Conservation (phyloP, 2,113 vertebrate species). For the Suncus etruscus region DNA sequence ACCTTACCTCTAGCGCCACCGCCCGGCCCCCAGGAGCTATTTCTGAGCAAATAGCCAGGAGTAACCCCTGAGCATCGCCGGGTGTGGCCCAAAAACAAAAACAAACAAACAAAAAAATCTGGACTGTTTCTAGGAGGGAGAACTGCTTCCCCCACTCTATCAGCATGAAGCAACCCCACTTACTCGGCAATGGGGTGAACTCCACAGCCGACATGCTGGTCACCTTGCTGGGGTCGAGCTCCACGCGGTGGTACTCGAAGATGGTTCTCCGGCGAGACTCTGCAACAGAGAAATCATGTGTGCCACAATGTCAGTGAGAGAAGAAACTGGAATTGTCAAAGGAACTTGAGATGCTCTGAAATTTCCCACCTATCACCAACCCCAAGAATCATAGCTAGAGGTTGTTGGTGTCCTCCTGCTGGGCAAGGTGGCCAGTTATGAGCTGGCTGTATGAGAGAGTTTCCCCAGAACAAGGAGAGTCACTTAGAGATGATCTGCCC, state of each 20-base stretch:
- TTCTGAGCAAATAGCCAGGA: too few relatives aligned
- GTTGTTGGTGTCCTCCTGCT: background rate
- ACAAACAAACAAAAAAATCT: too few relatives aligned
- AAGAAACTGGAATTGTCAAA: background rate
- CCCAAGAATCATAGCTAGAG: background rate
- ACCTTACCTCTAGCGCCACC: too few relatives aligned
- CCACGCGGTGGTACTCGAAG: conserved; percentile 96
- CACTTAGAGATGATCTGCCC: background rate
- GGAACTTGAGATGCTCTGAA: background rate
- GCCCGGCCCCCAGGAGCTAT: too few relatives aligned
- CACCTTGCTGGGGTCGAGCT: conserved; percentile 92
- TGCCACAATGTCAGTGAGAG: too few relatives aligned
- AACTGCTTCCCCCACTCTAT: too few relatives aligned
- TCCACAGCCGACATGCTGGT: conserved; percentile 91
- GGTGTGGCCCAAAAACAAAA: too few relatives aligned
- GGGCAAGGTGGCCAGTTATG: background rate
- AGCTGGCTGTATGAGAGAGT: background rate
- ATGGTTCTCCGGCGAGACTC: conserved; percentile 91
- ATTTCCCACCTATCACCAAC: background rate
- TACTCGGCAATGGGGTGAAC: conserved; percentile 95
- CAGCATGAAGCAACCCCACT: conserved; percentile 74
- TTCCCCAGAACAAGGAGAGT: background rate
- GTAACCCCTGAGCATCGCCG: too few relatives aligned
- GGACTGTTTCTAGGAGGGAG: background rate
- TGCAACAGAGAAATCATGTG: conserved; percentile 77